Conservation (phyloP, 2,888 invertebrate genomes). For the Apodemia zela region DNA sequence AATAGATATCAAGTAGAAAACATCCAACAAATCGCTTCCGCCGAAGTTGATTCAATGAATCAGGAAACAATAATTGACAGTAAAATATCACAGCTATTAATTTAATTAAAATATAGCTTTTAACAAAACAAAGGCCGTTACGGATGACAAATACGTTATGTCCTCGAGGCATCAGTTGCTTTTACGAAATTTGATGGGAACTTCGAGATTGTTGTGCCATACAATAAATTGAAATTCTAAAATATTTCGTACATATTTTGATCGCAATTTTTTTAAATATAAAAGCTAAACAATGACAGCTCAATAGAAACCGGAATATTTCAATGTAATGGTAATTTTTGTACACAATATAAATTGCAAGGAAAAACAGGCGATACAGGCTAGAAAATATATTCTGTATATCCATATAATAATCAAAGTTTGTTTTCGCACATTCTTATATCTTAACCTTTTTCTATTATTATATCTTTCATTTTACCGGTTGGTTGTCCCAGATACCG, state of each 20-base stretch:
- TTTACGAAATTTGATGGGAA: slow-evolving; percentile 49
- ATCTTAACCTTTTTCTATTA: no score
- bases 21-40: slow-evolving; percentile 20
- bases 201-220: slow-evolving; percentile 21
- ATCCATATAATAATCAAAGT: no score
- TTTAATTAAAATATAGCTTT: slow-evolving; percentile 67
- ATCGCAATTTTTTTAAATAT: not conserved
- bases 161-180: slow-evolving; percentile 51
- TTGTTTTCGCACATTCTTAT: no score
- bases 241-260: slow-evolving; percentile 1
- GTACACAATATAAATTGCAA: no score
- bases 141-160: slow-evolving; percentile 64
- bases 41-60: slow-evolving; percentile 46
- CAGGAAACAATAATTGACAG: slow-evolving; percentile 58
- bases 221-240: slow-evolving; percentile 27
- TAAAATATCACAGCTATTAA: slow-evolving; percentile 69
- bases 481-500: no score
- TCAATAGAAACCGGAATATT: not conserved
- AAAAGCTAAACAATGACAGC: not conserved
- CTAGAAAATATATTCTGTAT: no score
- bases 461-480: no score
- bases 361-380: no score
- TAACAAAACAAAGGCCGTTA: slow-evolving; percentile 62
- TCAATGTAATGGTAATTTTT: no score
- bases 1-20: slow-evolving; percentile 10